Evolutionary conservation across 1,140 invertebrate species (phyloP), one percentile per base, ranked within the genome.

Genomic region (Lordiphosa mommai): DNA sequence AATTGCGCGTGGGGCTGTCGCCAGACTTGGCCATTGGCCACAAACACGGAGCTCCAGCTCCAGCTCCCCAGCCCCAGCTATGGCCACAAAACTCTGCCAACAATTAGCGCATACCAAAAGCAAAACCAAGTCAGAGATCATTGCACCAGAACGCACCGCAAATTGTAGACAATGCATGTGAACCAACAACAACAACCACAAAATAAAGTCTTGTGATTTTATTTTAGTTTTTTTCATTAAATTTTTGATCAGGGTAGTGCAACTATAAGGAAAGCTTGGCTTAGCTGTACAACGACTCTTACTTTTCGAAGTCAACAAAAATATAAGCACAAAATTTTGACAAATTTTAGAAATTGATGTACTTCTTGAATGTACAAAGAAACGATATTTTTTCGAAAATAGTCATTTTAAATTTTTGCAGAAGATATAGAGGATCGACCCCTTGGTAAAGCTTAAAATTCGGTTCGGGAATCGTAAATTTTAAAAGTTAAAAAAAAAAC

Each of bases 41-140:
- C 20, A 23, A 2, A 12, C 10, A 10, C n/a, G 20, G 17, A 17
- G 2, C n/a, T 17, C 23, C n/a, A 20, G 4, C 64, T 36, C 44
- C 27, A 47, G 33, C 33, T 49, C 20, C n/a, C 23, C n/a, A 20
- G 4, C 64, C 32, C 44, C 27, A 47, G 33, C 33, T 49, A n/a
- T n/a, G n/a, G n/a, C n/a, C n/a, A n/a, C 43, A 43, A 48, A 41
- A 40, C 52, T 41, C 33, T 49, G 57, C 56, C 68, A 76, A 76
- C 72, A 76, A 76, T 76, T 76, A 76, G 72, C 61, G 72, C 67
- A 76, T 76, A 70, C 72, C 72, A 72, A 20, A 64, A 33, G 51
- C 23, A 44, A 13, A 12, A 23, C 36, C 13, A 4, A 41, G 16
- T 9, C 53, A 30, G 47, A 50, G 61, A 66, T 67, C 64, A 40